Evolutionary conservation across 2,797 vertebrate genomes (phyloP).

Genomic region (Podargus strigoides): DNA sequence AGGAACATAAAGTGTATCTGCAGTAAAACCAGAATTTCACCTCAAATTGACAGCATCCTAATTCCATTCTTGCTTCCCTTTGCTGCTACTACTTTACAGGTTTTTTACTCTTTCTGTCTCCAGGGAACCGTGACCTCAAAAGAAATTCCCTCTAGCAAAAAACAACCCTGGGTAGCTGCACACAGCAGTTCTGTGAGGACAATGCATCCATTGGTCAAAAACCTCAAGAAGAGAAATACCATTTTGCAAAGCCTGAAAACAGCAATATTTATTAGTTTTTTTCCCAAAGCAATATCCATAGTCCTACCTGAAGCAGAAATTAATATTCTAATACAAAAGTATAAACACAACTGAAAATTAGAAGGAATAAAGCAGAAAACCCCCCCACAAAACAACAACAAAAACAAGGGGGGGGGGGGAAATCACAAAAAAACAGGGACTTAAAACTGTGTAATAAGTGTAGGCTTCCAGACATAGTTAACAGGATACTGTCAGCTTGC

Average conservation of each 20-base stretch:
- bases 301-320: background rate
- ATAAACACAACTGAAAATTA: background rate
- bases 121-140: background rate
- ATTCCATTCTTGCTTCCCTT: background rate
- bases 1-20: background rate
- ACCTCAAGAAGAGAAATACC: background rate
- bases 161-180: background rate
- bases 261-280: background rate
- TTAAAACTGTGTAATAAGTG: background rate
- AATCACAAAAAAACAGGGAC: background rate
- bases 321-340: background rate
- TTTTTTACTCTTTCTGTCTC: background rate
- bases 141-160: background rate
- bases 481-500: background rate
- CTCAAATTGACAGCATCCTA: background rate
- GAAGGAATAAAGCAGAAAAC: background rate
- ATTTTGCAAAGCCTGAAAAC: background rate
- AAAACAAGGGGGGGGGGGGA: too few species aligned
- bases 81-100: background rate
- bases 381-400: background rate
- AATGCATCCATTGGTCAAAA: rapidly evolving
- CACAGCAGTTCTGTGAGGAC: background rate
- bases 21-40: background rate
- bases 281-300: background rate
- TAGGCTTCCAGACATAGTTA: background rate